phyloP scores from a whole-genome alignment of 2,888 invertebrate species.

The Alsophila aescularia region DNA sequence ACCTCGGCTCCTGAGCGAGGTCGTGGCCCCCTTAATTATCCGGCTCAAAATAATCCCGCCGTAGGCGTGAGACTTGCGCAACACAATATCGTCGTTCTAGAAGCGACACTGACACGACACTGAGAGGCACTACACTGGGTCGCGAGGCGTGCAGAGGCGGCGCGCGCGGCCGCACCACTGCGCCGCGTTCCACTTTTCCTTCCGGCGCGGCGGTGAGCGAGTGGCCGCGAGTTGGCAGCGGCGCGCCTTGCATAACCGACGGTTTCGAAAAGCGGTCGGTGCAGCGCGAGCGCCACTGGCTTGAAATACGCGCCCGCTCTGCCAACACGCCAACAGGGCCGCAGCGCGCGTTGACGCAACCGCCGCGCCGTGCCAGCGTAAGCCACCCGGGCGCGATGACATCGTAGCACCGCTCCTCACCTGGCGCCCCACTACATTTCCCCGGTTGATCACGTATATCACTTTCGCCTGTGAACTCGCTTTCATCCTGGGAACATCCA shows the following conservation, averaged over 20 bases:
- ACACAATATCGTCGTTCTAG: constrained; percentile 79
- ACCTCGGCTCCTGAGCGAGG: constrained; percentile 43
- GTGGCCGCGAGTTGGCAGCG: constrained; percentile 81
- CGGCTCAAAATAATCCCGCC: constrained; percentile 79
- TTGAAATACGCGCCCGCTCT: constrained; percentile 78
- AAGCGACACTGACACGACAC: constrained; percentile 82
- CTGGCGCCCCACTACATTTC: constrained; percentile 63
- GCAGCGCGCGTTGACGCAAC: constrained; percentile 65
- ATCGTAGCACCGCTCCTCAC: constrained; percentile 43
- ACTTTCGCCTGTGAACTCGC: constrained; percentile 76
- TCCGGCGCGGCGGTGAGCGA: constrained; percentile 75
- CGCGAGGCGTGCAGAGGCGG: constrained; percentile 77
- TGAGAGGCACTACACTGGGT: constrained; percentile 74
- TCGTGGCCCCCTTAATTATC: constrained; percentile 65
- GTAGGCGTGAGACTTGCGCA: constrained; percentile 81
- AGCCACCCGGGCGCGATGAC: constrained; percentile 29
- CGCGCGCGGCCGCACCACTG: constrained; percentile 81
- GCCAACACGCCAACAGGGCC: constrained; percentile 72
- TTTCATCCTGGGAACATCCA: constrained; percentile 68
- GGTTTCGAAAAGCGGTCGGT: constrained; percentile 82
- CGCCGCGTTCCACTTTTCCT: constrained; percentile 84
- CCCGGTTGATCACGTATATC: constrained; percentile 68
- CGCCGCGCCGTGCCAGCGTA: constrained; percentile 38
- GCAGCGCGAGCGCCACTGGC: constrained; percentile 75
- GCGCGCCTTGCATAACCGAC: constrained; percentile 82